Percentiles rank a stretch among this genome's conserved stretches.
These are phyloP conservation scores for Neolamprologus sp. DNA, from an alignment of 2,113 vertebrate species.

Conservation along the genomic window DNA sequence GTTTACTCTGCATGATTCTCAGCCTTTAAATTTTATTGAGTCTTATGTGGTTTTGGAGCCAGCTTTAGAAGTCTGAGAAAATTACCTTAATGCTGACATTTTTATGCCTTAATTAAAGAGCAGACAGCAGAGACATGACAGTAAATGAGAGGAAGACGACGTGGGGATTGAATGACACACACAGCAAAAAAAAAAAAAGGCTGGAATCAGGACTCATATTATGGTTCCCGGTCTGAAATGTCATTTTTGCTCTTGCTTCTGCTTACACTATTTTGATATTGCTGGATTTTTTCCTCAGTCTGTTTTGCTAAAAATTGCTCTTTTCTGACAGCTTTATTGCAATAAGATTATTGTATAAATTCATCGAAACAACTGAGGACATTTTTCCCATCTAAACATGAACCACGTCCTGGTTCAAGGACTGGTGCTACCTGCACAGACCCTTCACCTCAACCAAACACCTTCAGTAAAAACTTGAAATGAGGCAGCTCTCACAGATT, in stretches of 20 bases:
- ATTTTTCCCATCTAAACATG: background rate
- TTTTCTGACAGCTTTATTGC: background rate
- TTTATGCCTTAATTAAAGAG: background rate
- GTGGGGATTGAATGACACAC: background rate
- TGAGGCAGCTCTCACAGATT: background rate
- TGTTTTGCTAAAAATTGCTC: background rate
- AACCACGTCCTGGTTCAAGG: background rate
- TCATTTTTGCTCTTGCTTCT: background rate
- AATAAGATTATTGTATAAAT: background rate
- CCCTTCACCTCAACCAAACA: background rate
- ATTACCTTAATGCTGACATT: background rate
- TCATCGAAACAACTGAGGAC: background rate
- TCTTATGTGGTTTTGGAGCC: background rate
- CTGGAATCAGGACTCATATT: background rate
- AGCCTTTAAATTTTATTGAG: background rate
- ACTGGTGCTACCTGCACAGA: background rate
- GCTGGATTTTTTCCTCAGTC: background rate
- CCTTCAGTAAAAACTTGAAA: background rate
- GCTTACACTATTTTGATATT: background rate
- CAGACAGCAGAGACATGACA: background rate
- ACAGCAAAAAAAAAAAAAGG: background rate
- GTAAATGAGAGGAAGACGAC: background rate
- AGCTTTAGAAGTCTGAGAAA: background rate
- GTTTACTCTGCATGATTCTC: background rate
- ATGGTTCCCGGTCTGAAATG: background rate